Conservation (phyloP, 2,888 invertebrate genomes). For the Caenorhabditis sp. region DNA sequence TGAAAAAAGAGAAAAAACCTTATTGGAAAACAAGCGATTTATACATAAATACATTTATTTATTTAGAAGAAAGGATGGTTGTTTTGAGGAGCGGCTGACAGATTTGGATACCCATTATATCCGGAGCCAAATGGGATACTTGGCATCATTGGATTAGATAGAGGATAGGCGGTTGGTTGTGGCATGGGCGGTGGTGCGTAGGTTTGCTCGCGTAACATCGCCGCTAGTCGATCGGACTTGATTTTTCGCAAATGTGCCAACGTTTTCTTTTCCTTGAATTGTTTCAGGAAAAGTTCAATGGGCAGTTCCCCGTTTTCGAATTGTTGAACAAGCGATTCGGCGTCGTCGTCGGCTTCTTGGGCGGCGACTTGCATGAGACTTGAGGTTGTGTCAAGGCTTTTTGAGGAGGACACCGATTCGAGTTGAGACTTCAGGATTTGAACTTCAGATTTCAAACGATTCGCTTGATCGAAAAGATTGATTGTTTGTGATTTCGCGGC, state of each 20-base stretch:
- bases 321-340: conserved; percentile 76
- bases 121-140: conserved; percentile 30
- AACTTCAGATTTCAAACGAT: conserved; percentile 74
- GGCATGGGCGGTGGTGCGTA: conserved; percentile 14
- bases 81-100: conserved; percentile 14
- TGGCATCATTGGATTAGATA: conserved; percentile 15
- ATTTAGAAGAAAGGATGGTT: conserved; percentile 36
- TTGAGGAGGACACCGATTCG: conserved; percentile 75
- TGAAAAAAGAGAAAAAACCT: not conserved
- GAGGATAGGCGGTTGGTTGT: conserved; percentile 22
- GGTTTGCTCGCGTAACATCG: conserved; percentile 71
- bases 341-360: conserved; percentile 90
- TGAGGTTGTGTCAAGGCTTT: conserved; percentile 85
- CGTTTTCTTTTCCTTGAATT: conserved; percentile 82
- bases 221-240: conserved; percentile 89
- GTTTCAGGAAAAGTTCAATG: conserved; percentile 84
- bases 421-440: conserved; percentile 80
- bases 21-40: not conserved
- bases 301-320: conserved; percentile 74
- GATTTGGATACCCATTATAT: conserved; percentile 30
- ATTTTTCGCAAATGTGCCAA: conserved; percentile 83
- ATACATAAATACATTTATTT: conserved; percentile 6
- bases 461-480: conserved; percentile 75
- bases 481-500: conserved; percentile 75
- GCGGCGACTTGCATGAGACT: conserved; percentile 89